Evolutionary conservation across 35 echinoderm and acorn worm species (phyloP).

Genomic region (Lytechinus variegatus): DNA sequence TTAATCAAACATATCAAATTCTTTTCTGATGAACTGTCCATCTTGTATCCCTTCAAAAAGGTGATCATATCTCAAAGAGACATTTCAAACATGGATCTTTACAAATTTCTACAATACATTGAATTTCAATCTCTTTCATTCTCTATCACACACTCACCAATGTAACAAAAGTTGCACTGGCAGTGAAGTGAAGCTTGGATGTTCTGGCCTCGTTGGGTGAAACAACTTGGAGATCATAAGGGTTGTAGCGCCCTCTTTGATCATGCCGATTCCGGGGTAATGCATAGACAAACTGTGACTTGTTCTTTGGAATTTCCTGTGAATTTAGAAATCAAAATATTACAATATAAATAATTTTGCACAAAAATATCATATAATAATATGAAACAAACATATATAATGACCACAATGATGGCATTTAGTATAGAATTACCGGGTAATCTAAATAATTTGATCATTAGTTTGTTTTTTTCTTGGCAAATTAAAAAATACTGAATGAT

Average conservation of each 20-base stretch:
- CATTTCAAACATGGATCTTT: no score
- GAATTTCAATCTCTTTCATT: no score
- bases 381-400: background rate
- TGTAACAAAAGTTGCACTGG: conserved; percentile 82
- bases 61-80: no score
- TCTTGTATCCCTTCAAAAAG: no score
- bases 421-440: no score
- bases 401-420: no score
- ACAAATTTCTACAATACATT: no score
- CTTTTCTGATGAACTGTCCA: no score
- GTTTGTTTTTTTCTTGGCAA: background rate
- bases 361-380: background rate
- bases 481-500: background rate
- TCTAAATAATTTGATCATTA: no score
- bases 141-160: conserved; percentile 60
- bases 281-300: conserved; percentile 87
- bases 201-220: conserved; percentile 83
- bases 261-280: conserved; percentile 79
- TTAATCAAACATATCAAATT: no score
- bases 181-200: conserved; percentile 80
- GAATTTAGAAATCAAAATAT: background rate
- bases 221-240: conserved; percentile 89
- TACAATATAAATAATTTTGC: background rate
- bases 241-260: conserved; percentile 87
- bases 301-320: conserved; percentile 60